These are phyloP conservation scores for Hemithea aestivaria DNA, from an alignment of 2,888 invertebrate species.

Conservation along the genomic window DNA sequence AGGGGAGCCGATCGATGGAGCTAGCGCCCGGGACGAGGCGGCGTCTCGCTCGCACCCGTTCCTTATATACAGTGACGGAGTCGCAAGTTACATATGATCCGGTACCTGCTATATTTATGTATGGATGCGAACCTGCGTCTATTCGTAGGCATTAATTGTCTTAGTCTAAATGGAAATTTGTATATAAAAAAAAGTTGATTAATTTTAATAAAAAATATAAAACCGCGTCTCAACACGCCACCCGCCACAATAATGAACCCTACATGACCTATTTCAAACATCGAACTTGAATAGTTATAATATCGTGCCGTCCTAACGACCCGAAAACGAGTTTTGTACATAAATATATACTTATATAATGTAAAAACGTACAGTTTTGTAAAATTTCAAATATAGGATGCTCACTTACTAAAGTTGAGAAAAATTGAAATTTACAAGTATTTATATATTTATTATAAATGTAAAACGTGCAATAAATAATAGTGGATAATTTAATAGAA, in stretches of 20 bases:
- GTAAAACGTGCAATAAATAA: conserved; percentile 80
- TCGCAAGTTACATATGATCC: conserved; percentile 62
- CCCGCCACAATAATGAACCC: conserved; percentile 42
- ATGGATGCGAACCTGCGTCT: conserved; percentile 78
- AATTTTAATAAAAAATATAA: conserved; percentile 47
- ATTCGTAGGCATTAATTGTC: conserved; percentile 78
- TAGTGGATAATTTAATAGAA: conserved; percentile 76
- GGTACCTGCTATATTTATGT: conserved; percentile 76
- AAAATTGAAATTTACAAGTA: conserved; percentile 76
- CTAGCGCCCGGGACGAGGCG: conserved; percentile 35
- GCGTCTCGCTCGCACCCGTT: conserved; percentile 27
- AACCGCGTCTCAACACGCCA: conserved; percentile 54
- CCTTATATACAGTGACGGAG: conserved; percentile 31
- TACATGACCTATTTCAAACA: conserved; percentile 71
- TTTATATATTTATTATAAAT: conserved; percentile 79
- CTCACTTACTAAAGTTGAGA: conserved; percentile 75
- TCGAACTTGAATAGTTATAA: conserved; percentile 76
- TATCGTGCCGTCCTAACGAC: conserved; percentile 80
- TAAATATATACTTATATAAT: conserved; percentile 71
- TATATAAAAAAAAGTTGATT: conserved; percentile 69
- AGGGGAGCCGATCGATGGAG: conserved; percentile 58
- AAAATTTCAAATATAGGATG: conserved; percentile 77
- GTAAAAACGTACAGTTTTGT: conserved; percentile 76
- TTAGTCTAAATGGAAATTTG: conserved; percentile 77
- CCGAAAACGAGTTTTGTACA: conserved; percentile 76